phyloP scores from a whole-genome alignment of 2,113 vertebrate genomes.

The Alectura lathami region DNA sequence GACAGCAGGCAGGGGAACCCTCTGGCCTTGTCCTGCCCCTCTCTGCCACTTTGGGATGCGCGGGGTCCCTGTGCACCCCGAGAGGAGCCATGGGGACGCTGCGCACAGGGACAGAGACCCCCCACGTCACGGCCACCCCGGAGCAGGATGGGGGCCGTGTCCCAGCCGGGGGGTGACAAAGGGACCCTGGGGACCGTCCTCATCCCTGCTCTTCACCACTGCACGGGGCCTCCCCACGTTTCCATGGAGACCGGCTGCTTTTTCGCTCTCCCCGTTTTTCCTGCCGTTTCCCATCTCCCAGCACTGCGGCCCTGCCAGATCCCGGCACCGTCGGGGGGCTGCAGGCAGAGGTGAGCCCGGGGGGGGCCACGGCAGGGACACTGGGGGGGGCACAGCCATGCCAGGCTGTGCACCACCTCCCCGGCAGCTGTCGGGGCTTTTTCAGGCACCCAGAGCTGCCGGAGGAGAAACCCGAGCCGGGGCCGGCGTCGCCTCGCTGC shows the following conservation, averaged over 20 bases:
- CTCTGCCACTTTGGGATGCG: not conserved
- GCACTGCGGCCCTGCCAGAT: not conserved
- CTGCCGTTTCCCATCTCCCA: not conserved
- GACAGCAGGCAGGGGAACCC: rapidly evolving
- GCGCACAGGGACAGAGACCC: rapidly evolving
- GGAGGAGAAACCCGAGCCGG: not conserved
- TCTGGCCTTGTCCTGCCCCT: not conserved
- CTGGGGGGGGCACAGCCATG: not conserved
- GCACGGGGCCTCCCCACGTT: constrained; percentile 5
- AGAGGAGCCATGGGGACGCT: not conserved
- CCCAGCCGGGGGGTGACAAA: not conserved
- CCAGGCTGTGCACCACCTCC: not conserved
- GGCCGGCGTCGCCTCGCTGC: not conserved
- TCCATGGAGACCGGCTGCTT: constrained; percentile 42
- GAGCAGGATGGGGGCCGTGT: not conserved
- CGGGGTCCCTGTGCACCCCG: rapidly evolving
- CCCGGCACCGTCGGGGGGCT: not conserved
- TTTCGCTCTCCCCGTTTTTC: not conserved
- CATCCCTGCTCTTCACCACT: not conserved
- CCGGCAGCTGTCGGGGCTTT: not conserved
- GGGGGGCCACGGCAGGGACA: not conserved
- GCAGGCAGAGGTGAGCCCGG: not conserved
- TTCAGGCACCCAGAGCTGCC: not conserved
- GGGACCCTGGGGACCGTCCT: not conserved
- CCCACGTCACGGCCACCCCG: rapidly evolving